phyloP scores from a whole-genome alignment of 2,888 invertebrate genomes.

The Ethmia dodecea region DNA sequence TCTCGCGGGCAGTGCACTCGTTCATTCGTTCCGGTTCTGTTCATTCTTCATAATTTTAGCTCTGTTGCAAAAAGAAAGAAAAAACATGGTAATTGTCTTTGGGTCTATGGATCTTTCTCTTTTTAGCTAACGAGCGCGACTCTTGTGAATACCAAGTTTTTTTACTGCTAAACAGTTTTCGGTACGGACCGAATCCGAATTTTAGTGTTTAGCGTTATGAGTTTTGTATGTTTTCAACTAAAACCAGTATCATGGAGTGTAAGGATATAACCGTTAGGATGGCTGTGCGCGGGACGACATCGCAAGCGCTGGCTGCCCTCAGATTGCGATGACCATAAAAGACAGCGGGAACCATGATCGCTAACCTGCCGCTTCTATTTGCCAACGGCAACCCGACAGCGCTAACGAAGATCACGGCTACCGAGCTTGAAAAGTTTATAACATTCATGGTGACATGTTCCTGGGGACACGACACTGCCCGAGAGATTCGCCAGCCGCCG shows the following conservation, averaged over 20 bases:
- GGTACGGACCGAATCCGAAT: conserved; percentile 19
- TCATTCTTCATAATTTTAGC: neutral
- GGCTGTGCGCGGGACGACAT: conserved; percentile 43
- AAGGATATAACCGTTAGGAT: conserved; percentile 52
- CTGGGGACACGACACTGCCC: conserved; percentile 79
- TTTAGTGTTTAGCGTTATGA: conserved; percentile 28
- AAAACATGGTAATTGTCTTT: conserved; percentile 24
- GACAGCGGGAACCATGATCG: conserved; percentile 78
- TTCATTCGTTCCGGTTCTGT: too few relatives aligned
- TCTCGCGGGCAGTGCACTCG: too few relatives aligned
- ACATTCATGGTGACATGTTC: conserved; percentile 88
- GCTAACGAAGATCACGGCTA: conserved; percentile 78
- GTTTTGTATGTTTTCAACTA: conserved; percentile 30
- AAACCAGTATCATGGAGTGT: conserved; percentile 36
- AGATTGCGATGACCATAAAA: conserved; percentile 66
- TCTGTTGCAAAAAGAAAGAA: conserved; percentile 12
- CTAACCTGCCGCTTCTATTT: conserved; percentile 84
- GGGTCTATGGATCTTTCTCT: conserved; percentile 51
- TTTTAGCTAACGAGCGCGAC: conserved; percentile 49
- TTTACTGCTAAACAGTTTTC: conserved; percentile 27
- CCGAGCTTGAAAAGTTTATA: conserved; percentile 83
- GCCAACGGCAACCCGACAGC: conserved; percentile 84
- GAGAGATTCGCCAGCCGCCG: conserved; percentile 78
- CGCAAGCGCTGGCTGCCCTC: conserved; percentile 56
- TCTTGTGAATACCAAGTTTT: conserved; percentile 34